Percentiles rank a stretch among this genome's conserved stretches.
phyloP scores from a whole-genome alignment of 2,888 invertebrate genomes.

The Pyrochroa serraticornis region DNA sequence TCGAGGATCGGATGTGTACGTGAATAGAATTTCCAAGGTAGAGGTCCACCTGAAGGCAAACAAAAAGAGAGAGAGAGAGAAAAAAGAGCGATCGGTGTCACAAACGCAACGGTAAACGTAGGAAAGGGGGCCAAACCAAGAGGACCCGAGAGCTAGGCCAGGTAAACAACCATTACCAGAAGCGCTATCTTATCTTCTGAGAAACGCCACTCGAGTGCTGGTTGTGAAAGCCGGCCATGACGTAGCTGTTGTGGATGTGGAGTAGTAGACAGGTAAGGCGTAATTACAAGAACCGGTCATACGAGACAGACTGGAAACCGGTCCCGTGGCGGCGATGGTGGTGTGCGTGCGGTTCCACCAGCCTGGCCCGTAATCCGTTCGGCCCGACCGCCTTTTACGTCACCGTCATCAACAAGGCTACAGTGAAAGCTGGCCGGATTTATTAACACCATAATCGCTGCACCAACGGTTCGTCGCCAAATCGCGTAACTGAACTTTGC shows the following conservation, averaged over 20 bases:
- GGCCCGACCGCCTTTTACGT: conserved; percentile 46
- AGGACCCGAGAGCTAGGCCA: conserved; percentile 19
- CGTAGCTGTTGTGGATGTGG: conserved; percentile 30
- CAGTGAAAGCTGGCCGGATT: conserved; percentile 26
- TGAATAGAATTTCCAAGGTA: conserved; percentile 6
- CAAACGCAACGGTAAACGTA: conserved; percentile 38
- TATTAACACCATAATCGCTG: neutral
- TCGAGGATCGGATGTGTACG: neutral
- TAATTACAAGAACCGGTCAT: conserved; percentile 39
- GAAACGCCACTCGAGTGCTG: conserved; percentile 18
- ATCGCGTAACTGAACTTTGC: conserved; percentile 7
- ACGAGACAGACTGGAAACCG: conserved; percentile 35
- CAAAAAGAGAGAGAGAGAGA: conserved; percentile 22
- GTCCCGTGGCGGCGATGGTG: conserved; percentile 19
- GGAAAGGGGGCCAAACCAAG: conserved; percentile 37
- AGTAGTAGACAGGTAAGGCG: conserved; percentile 34
- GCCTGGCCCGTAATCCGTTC: conserved; percentile 30
- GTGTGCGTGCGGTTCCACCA: conserved; percentile 12
- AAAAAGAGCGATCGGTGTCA: conserved; percentile 21
- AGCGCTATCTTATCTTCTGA: conserved; percentile 21
- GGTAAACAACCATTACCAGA: conserved; percentile 31
- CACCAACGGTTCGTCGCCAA: conserved; percentile 12
- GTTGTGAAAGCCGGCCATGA: conserved; percentile 35
- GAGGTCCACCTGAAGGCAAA: conserved; percentile 32
- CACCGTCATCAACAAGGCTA: conserved; percentile 33